Conservation (phyloP, 1,140 invertebrate genomes). For the Cyclargus thomasi region DNA sequence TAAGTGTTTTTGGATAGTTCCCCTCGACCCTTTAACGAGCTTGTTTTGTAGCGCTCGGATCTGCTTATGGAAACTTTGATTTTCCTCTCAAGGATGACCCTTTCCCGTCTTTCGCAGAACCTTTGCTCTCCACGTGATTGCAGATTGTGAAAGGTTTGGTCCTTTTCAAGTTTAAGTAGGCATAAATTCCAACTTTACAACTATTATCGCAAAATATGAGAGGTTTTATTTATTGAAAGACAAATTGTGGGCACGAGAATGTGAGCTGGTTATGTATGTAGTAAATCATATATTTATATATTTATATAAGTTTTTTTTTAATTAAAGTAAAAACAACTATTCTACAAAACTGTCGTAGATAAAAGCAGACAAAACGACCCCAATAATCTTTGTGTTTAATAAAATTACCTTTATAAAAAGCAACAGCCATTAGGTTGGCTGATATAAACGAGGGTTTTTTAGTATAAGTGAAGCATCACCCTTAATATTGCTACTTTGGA, state of each 20-base stretch:
- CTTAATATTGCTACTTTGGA: slow-evolving; percentile 13
- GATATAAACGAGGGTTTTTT: slow-evolving; percentile 16
- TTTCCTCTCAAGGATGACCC: slow-evolving; percentile 8
- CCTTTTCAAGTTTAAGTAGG: slow-evolving; percentile 2
- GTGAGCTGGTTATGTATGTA: no score
- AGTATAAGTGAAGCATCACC: slow-evolving; percentile 14
- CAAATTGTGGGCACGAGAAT: background rate
- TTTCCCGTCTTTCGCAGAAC: slow-evolving; percentile 8
- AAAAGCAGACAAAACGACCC: slow-evolving; percentile 6
- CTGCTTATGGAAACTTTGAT: slow-evolving; percentile 9
- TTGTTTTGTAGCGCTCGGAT: slow-evolving; percentile 9
- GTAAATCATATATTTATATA: no score
- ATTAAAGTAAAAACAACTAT: background rate
- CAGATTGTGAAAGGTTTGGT: background rate
- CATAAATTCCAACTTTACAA: background rate
- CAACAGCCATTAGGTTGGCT: slow-evolving; percentile 6
- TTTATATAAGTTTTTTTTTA: no score
- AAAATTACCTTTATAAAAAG: slow-evolving; percentile 14
- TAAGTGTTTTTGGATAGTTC: slow-evolving; percentile 39
- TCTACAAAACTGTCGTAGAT: background rate
- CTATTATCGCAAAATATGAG: no score
- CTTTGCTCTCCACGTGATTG: background rate
- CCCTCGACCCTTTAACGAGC: slow-evolving; percentile 22
- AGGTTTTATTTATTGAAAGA: background rate
- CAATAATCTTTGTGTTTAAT: background rate